Evolutionary conservation across 2,797 vertebrate species (phyloP).

Genomic region (Pangasius sanitwongsei): DNA sequence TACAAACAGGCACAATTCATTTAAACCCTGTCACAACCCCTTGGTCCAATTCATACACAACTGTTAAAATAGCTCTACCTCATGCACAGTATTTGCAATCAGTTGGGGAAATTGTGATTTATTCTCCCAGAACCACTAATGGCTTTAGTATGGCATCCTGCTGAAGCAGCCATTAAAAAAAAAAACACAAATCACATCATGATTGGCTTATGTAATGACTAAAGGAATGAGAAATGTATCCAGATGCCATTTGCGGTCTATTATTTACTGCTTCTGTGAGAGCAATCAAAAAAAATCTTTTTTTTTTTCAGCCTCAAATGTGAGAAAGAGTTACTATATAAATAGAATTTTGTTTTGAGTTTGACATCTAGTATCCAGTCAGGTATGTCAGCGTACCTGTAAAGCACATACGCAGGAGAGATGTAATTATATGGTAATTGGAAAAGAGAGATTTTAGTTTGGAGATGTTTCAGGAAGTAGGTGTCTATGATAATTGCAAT

Average conservation of each 20-base stretch:
- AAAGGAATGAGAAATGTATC: constrained; percentile 10
- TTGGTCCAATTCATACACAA: constrained; percentile 52
- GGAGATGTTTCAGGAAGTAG: background rate
- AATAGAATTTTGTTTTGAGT: constrained; percentile 1
- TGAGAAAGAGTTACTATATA: background rate
- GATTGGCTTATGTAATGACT: constrained; percentile 13
- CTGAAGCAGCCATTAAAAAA: constrained; percentile 28
- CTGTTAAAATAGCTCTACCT: constrained; percentile 35
- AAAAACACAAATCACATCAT: constrained; percentile 28
- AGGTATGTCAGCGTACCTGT: background rate
- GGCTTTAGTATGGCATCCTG: constrained; percentile 28
- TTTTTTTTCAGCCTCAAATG: background rate
- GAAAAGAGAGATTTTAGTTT: background rate
- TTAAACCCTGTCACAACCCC: constrained; percentile 57
- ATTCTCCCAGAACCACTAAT: constrained; percentile 40
- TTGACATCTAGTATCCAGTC: background rate
- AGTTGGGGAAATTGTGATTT: constrained; percentile 29
- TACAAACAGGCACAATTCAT: constrained; percentile 58
- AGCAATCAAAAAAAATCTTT: background rate
- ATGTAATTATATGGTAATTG: background rate
- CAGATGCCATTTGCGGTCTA: constrained; percentile 8
- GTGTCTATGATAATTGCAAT: background rate
- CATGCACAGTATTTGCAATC: constrained; percentile 19
- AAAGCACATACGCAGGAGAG: background rate
- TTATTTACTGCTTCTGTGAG: constrained; percentile 15